A percentile compares a stretch with the other conserved stretches of the same genome.
These are phyloP conservation scores for Myiopsitta monachus DNA, from an alignment of 2,113 vertebrate genomes.

Conservation along the genomic window DNA sequence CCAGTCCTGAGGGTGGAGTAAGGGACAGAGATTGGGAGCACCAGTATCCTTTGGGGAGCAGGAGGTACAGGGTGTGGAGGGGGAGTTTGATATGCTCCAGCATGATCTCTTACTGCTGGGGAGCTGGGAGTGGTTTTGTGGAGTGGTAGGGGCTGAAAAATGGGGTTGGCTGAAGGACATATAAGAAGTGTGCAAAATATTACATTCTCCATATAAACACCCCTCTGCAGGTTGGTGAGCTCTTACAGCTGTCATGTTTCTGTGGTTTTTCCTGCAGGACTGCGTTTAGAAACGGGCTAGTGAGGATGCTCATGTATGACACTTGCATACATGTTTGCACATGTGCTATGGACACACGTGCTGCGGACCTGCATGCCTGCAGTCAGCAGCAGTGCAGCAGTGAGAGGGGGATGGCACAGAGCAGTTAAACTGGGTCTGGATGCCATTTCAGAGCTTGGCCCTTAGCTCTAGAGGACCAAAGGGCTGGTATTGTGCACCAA, in stretches of 20 bases:
- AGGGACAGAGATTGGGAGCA: not conserved
- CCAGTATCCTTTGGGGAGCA: not conserved
- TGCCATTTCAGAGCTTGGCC: not conserved
- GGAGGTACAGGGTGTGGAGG: not conserved
- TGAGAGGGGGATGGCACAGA: not conserved
- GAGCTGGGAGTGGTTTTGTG: not conserved
- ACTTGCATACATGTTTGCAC: not conserved
- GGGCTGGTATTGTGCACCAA: not conserved
- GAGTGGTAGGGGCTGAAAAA: not conserved
- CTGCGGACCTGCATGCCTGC: not conserved
- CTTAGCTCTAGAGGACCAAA: not conserved
- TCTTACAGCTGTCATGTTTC: not conserved
- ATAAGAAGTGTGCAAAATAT: not conserved
- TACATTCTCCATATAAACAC: not conserved
- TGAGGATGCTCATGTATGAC: not conserved
- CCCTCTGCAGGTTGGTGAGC: not conserved
- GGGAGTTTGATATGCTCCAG: not conserved
- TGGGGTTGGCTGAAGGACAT: not conserved
- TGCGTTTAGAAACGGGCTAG: not conserved
- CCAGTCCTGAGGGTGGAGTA: not conserved
- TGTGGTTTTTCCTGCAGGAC: not conserved
- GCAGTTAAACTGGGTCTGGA: not conserved
- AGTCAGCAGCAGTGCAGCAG: not conserved
- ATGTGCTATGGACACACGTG: rapidly evolving
- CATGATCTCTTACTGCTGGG: not conserved